Base-by-base conservation (phyloP, 2,797 vertebrate species). In the Pelochelys cantorii region DNA sequence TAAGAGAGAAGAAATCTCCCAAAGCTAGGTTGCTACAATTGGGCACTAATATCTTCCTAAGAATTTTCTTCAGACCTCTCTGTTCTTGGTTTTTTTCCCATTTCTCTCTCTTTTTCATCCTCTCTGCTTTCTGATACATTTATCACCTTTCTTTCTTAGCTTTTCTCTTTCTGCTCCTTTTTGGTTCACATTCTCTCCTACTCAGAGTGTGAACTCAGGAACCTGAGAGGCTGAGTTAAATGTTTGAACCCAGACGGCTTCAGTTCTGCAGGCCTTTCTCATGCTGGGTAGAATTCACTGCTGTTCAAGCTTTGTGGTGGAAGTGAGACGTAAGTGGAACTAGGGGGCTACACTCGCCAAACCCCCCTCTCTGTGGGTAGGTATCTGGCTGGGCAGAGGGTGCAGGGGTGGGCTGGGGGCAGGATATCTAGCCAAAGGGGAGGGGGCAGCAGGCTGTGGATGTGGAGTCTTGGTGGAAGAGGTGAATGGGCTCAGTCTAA, bases 21-120 rank as follows among this genome's bases (percentile, higher is more conserved):
- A 93, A 93, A 95, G 94, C 94, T 89, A 92, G 53, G 65, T 55
- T 93, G 83, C 90, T 81, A 8, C 60, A 93, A 87, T 86, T 95
- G 88, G 92, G 95, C 95, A 93, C 84, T 75, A 77, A 59, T 93
- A 3, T 93, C 96, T 94, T 94, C 96, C 90, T 94, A 94, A 88
- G 93, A 94, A 93, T 96, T 95, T 94, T 85, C 84, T 79, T 96
- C 93, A 94, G 83, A 93, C 93, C 75, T 60, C 93, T 94, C 53
- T 83, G 81, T 62, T 95, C 89, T 71, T 91, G 42, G 42, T 7
- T 89, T 81, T 88, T 94, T 94, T 90, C 53, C 81, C 15, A n/a
- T 80, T 95, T 95, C 86, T 75, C 31, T 86, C 84, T 25, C 82
- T 83, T 93, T 25, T 83, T 96, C 84, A 2, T 71, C 90, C 27